phyloP scores from a whole-genome alignment of 2,888 invertebrate species.

The Drosophila pseudotakahashii region DNA sequence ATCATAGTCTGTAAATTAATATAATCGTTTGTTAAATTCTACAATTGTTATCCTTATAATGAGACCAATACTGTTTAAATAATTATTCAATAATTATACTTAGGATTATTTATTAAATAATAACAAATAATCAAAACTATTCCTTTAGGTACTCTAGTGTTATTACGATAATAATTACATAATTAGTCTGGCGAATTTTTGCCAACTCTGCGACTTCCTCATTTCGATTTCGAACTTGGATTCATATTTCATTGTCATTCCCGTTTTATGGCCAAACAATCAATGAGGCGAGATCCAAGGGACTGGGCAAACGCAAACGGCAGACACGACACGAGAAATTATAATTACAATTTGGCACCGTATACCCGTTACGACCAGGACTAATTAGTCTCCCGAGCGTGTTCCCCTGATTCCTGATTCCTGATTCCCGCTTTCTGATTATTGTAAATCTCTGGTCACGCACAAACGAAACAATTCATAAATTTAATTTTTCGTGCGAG shows the following conservation, averaged over 20 bases:
- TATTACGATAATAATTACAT: no score
- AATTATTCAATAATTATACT: no score
- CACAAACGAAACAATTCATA: slow-evolving; percentile 78
- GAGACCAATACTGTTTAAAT: no score
- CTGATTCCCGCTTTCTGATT: slow-evolving; percentile 77
- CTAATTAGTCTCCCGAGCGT: slow-evolving; percentile 79
- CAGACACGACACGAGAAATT: slow-evolving; percentile 70
- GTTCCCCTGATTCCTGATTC: slow-evolving; percentile 77
- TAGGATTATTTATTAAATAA: no score
- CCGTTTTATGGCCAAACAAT: slow-evolving; percentile 31
- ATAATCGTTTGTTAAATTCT: no score
- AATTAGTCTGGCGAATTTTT: neutral
- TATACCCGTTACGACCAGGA: slow-evolving; percentile 47
- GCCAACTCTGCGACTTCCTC: slow-evolving; percentile 18
- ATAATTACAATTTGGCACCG: slow-evolving; percentile 66
- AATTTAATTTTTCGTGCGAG: slow-evolving; percentile 73
- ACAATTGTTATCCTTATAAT: no score
- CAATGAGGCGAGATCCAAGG: neutral
- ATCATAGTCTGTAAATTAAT: no score
- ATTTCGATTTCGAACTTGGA: slow-evolving; percentile 12
- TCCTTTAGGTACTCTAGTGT: no score
- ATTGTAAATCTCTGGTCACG: slow-evolving; percentile 79
- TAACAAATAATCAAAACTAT: no score
- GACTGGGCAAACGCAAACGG: neutral
- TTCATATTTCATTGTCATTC: slow-evolving; percentile 28